Evolutionary conservation across 2,797 vertebrate genomes (phyloP).

Genomic region (Sarcoramphus papa): DNA sequence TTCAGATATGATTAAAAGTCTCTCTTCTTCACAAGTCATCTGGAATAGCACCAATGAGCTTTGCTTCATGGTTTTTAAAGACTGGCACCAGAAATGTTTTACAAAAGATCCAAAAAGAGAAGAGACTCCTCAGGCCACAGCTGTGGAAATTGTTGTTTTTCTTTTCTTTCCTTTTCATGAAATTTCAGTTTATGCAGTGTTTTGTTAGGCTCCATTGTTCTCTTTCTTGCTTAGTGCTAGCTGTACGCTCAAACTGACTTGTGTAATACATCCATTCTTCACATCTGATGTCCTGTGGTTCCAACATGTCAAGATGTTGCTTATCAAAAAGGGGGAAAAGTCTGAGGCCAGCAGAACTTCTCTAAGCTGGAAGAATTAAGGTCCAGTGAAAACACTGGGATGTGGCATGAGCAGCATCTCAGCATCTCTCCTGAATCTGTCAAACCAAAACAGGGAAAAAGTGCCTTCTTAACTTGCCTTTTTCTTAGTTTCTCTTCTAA

Average conservation of each 20-base stretch:
- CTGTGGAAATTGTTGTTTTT: neutral
- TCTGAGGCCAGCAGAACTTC: neutral
- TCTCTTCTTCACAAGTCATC: neutral
- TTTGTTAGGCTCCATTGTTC: neutral
- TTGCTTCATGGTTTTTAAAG: conserved; percentile 20
- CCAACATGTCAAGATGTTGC: neutral
- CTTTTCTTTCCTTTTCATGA: neutral
- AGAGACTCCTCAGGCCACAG: neutral
- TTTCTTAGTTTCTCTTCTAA: neutral
- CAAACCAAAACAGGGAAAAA: neutral
- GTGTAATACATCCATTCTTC: neutral
- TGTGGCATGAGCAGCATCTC: neutral
- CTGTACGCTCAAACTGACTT: neutral
- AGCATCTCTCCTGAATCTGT: neutral
- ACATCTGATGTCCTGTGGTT: neutral
- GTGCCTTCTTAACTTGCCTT: neutral
- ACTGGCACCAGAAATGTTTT: neutral
- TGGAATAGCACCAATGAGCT: conserved; percentile 17
- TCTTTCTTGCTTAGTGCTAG: neutral
- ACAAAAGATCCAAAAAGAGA: neutral
- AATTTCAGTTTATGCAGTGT: neutral
- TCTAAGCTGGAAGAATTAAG: neutral
- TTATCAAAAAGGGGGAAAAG: neutral
- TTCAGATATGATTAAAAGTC: neutral
- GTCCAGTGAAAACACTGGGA: neutral